Base-by-base conservation (phyloP, 2,113 vertebrate genomes). In the Hippopotamus amphibius region DNA sequence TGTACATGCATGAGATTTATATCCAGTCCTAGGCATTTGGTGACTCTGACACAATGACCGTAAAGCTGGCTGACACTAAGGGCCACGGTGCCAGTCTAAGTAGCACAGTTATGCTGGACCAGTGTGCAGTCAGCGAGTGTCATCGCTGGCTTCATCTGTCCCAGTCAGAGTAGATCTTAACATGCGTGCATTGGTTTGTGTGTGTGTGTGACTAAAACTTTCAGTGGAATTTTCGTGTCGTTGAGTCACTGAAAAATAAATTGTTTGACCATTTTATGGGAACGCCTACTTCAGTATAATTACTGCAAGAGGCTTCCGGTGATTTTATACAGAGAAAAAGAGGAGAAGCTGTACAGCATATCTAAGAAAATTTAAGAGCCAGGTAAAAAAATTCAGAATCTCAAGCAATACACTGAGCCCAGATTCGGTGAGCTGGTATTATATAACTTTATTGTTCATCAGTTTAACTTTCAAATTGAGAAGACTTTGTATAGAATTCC, bases 381-480 rank as follows among this genome's bases (percentile, higher is more conserved):
- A 76, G 22, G 16, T 91, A 37, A n/a, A 92, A 91, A 71, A 55
- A 46, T 82, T 84, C 24, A 59, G 8, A 93, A 68, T 68, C 7
- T 85, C 28, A 68, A 83, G 30, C 33, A 86, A 76, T 33, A 26
- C 46, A 33, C 30, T 81, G 72, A 79, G 11, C 37, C 48, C 7
- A 92, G 48, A 92, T 92, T 61, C 50, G 19, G 4, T 87, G 17
- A 89, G 48, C 6, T 43, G 28, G n/a, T 71, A 17, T 22, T 74
- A 21, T 63, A 19, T 85, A 69, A 80, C 55, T 94, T 93, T 82
- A 59, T 74, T 84, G 10, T 71, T 74, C n/a, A 94, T 33, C n/a
- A 86, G 16, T 77, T 83, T 80, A 92, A 76, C 43, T 71, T 91
- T 79, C 83, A 37, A 57, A 74, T 88, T 74, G 93, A 89, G 28